Evolutionary conservation across 1,140 invertebrate genomes (phyloP), one percentile per base, ranked within the genome.

Genomic region (Babylonia areolata): DNA sequence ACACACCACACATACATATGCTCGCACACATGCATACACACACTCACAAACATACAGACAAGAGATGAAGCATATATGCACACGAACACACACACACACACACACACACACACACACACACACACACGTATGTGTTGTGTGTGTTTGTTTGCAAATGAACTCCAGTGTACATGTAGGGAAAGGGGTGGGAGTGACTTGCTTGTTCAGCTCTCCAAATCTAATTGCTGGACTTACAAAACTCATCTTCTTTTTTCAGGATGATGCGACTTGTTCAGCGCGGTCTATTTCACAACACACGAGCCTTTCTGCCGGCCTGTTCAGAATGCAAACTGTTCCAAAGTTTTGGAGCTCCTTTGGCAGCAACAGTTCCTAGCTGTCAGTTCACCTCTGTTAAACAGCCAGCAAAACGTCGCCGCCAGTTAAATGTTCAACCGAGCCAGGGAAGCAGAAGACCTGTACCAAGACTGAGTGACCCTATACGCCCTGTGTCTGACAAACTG

Each of bases 401-500:
- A 39, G 46, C 78, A 11, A 33, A 28, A 80, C 9, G 31, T 28
- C n/a, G 6, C 28, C 28, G 17, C 1, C 5, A 12, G n/a, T 9
- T 35, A 17, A 79, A 23, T 46, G 11, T 23, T 28, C 77, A 79
- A 28, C 28, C 6, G 28, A 15, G 12, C 78, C 6, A 54, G 46
- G n/a, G 78, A 80, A 2, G 9, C 35, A 77, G 23, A 40, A 37
- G 11, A 15, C n/a, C 78, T 54, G 2, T 9, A 31, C 39, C 28
- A 33, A 80, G 37, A 23, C 15, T 58, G 31, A 58, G 0, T 1
- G 78, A 54, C 33, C 78, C 40, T 1, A 33, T 80, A n/a, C 40
- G 78, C 3, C 78, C 42, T 80, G 78, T 80, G 28, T 51, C 78
- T 1, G 78, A 80, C 46, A 80, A 46, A 28, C 46, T 80, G 20